phyloP scores from a whole-genome alignment of 2,113 vertebrate species.

The Lota lota region DNA sequence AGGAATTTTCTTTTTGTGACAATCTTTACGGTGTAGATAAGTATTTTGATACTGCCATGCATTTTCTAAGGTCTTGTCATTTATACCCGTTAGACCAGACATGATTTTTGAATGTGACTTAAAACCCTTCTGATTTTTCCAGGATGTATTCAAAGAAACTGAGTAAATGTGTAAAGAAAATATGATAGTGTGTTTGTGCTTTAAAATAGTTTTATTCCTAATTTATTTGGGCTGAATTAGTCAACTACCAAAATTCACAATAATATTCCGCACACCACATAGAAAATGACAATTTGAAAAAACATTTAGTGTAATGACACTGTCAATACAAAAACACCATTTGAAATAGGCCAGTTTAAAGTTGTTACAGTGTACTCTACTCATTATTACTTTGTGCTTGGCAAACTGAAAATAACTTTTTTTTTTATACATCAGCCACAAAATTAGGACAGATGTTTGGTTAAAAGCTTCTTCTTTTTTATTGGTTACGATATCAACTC shows the following conservation, averaged over 20 bases:
- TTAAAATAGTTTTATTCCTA: conserved; percentile 3
- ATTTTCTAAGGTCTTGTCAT: conserved; percentile 57
- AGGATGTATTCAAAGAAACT: conserved; percentile 49
- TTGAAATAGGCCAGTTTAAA: too few relatives aligned
- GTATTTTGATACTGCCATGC: conserved; percentile 45
- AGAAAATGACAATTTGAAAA: too few relatives aligned
- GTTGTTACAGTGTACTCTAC: too few relatives aligned
- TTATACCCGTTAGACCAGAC: conserved; percentile 35
- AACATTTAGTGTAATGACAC: too few relatives aligned
- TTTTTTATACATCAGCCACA: too few relatives aligned
- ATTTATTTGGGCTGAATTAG: neutral
- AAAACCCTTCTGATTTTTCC: conserved; percentile 42
- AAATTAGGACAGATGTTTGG: conserved; percentile 53
- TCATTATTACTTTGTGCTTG: too few relatives aligned
- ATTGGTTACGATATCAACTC: conserved; percentile 95
- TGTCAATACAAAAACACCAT: too few relatives aligned
- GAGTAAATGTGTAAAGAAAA: conserved; percentile 7
- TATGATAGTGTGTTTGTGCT: neutral
- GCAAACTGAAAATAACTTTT: too few relatives aligned
- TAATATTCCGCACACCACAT: too few relatives aligned
- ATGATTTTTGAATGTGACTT: conserved; percentile 6
- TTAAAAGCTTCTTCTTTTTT: conserved; percentile 89
- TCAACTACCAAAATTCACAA: too few relatives aligned
- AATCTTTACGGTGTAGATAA: conserved; percentile 43
- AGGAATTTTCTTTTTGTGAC: neutral